Base-by-base conservation (phyloP, 2,113 vertebrate genomes). In the Miniopterus natalensis region DNA sequence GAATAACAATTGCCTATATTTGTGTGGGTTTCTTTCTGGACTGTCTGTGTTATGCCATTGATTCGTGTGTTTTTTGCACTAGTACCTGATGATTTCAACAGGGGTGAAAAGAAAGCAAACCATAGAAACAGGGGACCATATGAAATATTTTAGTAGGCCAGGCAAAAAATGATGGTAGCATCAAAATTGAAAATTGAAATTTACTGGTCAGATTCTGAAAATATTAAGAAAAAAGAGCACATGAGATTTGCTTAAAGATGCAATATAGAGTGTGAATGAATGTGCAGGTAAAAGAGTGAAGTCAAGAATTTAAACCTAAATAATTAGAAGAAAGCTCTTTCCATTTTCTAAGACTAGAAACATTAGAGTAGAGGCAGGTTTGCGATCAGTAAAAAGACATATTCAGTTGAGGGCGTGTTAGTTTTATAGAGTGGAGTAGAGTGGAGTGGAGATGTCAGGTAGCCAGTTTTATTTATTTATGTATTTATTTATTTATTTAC, bases 171-270 rank as follows among this genome's bases (percentile, higher is more conserved):
- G 42, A 71, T 85, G 80, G 74, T 45, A 15, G 20, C 4, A 85
- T 51, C 29, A 79, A n/a, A 79, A 90, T 42, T 66, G 8, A 85
- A 78, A 90, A 90, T 51, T 66, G 8, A 85, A 78, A 90, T 85
- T 51, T 71, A 6, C 29, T 91, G 4, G 14, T 23, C 29, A 36
- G 6, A 57, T 91, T 85, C 36, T 80, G 15, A 4, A 91, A 65
- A 61, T 88, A 84, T 74, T 90, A 79, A 88, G 29, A 84, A 84
- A 23, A 84, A 57, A 47, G 23, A 77, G 6, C 11, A 45, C 2
- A 57, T 3, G 45, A 20, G 18, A 42, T 80, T 94, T 96, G 29
- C 36, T 79, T n/a, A 45, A 51, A 59, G 14, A 14, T 83, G 3
- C 12, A 78, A 73, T 25, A 51, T 5, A 40, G 27, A 68, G 55